Evolutionary conservation across 2,797 vertebrate species (phyloP).

Genomic region (Sarcoramphus papa): DNA sequence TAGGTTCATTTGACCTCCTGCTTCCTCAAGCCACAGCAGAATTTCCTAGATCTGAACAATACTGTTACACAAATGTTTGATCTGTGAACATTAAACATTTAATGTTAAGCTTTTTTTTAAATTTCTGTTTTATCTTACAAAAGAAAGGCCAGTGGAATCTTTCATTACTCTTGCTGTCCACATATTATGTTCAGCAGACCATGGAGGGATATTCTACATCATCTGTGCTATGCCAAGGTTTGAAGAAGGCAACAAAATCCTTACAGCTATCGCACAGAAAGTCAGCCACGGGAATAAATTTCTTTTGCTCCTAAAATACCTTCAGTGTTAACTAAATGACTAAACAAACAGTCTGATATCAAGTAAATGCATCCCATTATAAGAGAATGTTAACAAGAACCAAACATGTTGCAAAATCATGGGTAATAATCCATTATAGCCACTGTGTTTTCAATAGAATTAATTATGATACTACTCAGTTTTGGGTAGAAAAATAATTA

Average conservation of each 20-base stretch:
- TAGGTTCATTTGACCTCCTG: background rate
- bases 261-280: constrained; percentile 25
- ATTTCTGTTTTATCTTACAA: constrained; percentile 15
- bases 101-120: background rate
- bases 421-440: background rate
- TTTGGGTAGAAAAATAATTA: background rate
- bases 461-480: background rate
- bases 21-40: background rate
- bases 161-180: constrained; percentile 44
- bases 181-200: constrained; percentile 50
- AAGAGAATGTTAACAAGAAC: constrained; percentile 28
- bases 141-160: constrained; percentile 9
- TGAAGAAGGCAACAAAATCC: constrained; percentile 57
- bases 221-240: constrained; percentile 43
- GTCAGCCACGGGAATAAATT: constrained; percentile 48
- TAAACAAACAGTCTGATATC: constrained; percentile 32
- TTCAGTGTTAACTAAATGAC: constrained; percentile 45
- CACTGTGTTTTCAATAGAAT: background rate
- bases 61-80: background rate
- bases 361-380: background rate
- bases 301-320: constrained; percentile 50
- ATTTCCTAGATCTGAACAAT: background rate
- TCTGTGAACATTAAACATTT: background rate
- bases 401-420: background rate
- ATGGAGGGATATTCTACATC: constrained; percentile 41